phyloP scores from a whole-genome alignment of 2,113 vertebrate species.

The Percina caprodes region DNA sequence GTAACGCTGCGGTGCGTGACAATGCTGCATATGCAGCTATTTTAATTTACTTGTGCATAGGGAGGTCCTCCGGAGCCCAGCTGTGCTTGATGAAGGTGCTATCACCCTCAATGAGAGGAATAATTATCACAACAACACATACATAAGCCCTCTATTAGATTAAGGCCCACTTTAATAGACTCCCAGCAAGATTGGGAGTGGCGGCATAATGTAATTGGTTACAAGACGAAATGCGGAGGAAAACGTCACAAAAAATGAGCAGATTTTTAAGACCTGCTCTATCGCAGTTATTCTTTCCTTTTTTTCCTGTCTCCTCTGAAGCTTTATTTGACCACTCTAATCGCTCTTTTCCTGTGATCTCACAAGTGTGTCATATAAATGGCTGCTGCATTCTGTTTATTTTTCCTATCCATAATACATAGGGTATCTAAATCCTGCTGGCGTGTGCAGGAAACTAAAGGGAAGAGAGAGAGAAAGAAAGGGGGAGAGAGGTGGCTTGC shows the following conservation, averaged over 20 bases:
- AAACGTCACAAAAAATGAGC: slow-evolving; percentile 51
- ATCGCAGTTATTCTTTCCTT: neutral
- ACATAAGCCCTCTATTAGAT: slow-evolving; percentile 77
- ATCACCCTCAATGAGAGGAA: slow-evolving; percentile 76
- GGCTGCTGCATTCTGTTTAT: slow-evolving; percentile 77
- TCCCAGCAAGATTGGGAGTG: slow-evolving; percentile 63
- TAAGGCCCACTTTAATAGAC: slow-evolving; percentile 77
- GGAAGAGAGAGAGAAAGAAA: slow-evolving; percentile 16
- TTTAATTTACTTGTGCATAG: slow-evolving; percentile 68
- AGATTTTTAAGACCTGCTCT: slow-evolving; percentile 60
- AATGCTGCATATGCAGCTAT: slow-evolving; percentile 42
- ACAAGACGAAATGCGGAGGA: slow-evolving; percentile 58
- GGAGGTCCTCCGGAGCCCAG: slow-evolving; percentile 54
- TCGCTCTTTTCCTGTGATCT: slow-evolving; percentile 77
- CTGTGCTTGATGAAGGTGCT: slow-evolving; percentile 77
- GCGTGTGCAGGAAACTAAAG: slow-evolving; percentile 72
- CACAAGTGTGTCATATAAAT: slow-evolving; percentile 80
- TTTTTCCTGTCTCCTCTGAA: slow-evolving; percentile 15
- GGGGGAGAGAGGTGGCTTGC: slow-evolving; percentile 58
- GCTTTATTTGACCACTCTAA: slow-evolving; percentile 79
- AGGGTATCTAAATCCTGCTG: slow-evolving; percentile 79
- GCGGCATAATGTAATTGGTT: slow-evolving; percentile 77
- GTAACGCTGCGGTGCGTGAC: slow-evolving; percentile 39
- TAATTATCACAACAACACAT: slow-evolving; percentile 79
- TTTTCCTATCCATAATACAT: slow-evolving; percentile 82